phyloP scores from a whole-genome alignment of 1,140 invertebrate genomes.

The Heliconius hewitsoni region DNA sequence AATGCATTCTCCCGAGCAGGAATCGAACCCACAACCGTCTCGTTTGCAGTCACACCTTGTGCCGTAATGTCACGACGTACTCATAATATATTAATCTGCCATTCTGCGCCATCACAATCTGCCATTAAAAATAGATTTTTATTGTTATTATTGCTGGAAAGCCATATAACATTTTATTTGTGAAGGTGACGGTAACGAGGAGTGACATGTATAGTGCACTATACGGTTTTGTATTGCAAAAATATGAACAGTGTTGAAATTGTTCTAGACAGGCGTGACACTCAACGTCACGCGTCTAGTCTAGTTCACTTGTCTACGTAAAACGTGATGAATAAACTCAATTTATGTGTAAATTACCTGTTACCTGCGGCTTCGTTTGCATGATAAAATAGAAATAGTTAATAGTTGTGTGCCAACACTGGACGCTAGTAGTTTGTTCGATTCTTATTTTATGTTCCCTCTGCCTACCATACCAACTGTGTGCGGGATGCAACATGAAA shows the following conservation, averaged over 20 bases:
- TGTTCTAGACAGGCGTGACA: constrained; percentile 4
- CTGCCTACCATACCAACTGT: too few species aligned
- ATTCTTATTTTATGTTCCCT: not conserved
- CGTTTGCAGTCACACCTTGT: too few species aligned
- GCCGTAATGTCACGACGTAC: too few species aligned
- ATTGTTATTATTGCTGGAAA: not conserved
- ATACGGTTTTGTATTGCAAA: not conserved
- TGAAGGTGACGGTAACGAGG: not conserved
- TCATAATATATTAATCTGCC: not conserved
- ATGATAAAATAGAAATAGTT: too few species aligned
- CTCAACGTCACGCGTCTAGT: not conserved
- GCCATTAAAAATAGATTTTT: not conserved
- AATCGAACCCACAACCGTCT: too few species aligned
- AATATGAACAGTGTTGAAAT: constrained; percentile 1
- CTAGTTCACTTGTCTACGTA: not conserved
- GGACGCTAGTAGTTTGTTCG: too few species aligned
- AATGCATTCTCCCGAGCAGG: too few species aligned
- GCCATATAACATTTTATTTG: not conserved
- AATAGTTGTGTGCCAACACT: too few species aligned
- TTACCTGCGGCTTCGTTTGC: too few species aligned
- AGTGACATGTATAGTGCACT: not conserved
- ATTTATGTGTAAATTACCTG: not conserved
- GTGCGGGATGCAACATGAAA: not conserved
- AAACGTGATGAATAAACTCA: not conserved
- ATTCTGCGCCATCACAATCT: not conserved